Conservation (phyloP, 2,113 vertebrate species). For the Centropristis striata region DNA sequence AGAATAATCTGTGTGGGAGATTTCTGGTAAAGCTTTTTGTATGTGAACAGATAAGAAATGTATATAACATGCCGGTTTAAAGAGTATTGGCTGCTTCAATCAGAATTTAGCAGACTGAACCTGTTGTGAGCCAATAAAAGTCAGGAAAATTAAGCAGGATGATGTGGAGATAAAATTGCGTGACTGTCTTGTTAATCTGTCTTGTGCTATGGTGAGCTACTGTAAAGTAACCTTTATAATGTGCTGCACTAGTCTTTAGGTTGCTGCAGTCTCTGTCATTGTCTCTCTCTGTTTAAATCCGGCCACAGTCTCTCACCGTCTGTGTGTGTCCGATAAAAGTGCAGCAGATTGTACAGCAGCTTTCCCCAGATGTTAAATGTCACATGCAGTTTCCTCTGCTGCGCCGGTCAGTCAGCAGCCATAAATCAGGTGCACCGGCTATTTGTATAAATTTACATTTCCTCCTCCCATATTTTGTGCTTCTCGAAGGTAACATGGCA, state of each 20-base stretch:
- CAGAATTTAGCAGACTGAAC: background rate
- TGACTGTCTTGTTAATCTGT: background rate
- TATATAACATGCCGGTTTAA: background rate
- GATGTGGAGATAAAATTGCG: background rate
- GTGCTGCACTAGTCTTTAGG: background rate
- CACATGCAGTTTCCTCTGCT: constrained; percentile 35
- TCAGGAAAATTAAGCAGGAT: background rate
- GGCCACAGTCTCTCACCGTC: background rate
- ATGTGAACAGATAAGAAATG: background rate
- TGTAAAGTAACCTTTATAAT: background rate
- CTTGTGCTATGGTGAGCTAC: background rate
- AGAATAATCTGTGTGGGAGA: background rate
- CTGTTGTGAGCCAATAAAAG: background rate
- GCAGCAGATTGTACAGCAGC: constrained; percentile 29
- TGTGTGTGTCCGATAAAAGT: constrained; percentile 13
- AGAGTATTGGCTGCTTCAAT: background rate
- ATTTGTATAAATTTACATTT: background rate
- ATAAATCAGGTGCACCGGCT: constrained; percentile 27
- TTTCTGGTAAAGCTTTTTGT: background rate
- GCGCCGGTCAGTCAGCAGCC: constrained; percentile 20
- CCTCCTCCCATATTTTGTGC: background rate
- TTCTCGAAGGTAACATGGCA: background rate
- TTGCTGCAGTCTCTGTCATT: background rate
- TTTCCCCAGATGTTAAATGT: constrained; percentile 46
- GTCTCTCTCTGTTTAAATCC: background rate